These are phyloP conservation scores for Melanotaenia duboulayi DNA, from an alignment of 2,113 vertebrate species.

Conservation along the genomic window DNA sequence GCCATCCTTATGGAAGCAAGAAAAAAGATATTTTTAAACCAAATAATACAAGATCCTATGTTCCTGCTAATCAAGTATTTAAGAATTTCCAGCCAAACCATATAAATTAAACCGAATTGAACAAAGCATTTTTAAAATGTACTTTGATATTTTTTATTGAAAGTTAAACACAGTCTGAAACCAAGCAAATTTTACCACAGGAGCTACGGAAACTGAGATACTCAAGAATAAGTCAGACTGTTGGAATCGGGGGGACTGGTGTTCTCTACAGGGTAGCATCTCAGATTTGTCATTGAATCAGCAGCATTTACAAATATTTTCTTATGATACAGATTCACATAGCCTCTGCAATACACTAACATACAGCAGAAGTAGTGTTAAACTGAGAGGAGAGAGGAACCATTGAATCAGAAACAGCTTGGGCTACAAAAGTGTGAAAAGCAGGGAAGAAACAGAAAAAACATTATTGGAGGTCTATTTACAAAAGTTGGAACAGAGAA, in stretches of 20 bases:
- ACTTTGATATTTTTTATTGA: background rate
- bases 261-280: constrained; percentile 60
- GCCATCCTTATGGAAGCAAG: constrained; percentile 9
- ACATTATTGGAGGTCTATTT: constrained; percentile 63
- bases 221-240: constrained; percentile 17
- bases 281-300: constrained; percentile 73
- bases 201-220: constrained; percentile 32
- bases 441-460: constrained; percentile 49
- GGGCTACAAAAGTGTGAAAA: constrained; percentile 46
- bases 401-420: constrained; percentile 53
- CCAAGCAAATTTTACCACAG: constrained; percentile 17
- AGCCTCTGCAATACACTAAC: constrained; percentile 57
- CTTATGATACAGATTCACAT: constrained; percentile 75
- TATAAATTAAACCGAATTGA: constrained; percentile 27
- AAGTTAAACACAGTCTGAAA: constrained; percentile 15
- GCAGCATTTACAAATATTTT: constrained; percentile 80
- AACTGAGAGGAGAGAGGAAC: constrained; percentile 62
- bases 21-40: constrained; percentile 13
- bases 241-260: constrained; percentile 48
- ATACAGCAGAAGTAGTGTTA: constrained; percentile 67
- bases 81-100: constrained; percentile 2
- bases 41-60: constrained; percentile 19
- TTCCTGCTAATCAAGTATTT: constrained; percentile 10
- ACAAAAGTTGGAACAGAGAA: constrained; percentile 64
- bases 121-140: constrained; percentile 22